Base-by-base conservation (phyloP, 2,888 invertebrate species). In the Meteorus cinctellus region DNA sequence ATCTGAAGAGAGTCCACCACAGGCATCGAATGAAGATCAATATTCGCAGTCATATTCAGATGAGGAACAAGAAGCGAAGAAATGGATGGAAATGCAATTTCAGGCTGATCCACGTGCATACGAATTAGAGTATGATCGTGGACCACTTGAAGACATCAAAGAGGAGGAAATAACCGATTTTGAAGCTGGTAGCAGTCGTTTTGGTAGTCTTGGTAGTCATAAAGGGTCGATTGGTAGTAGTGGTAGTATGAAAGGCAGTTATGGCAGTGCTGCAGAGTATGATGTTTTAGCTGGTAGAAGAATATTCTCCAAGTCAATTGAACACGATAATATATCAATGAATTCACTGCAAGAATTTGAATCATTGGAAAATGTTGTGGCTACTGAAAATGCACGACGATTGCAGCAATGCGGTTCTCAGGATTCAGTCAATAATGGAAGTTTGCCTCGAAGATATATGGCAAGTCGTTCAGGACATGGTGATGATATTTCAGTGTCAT, bases 261-360 rank as follows among this genome's bases (percentile, higher is more conserved):
- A 95, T 78, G 96, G 97, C 8, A 97, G 97, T 84, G 96, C 97
- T 1, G 98, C 98, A 0, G 98, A 98, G 86, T 97, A 96, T 82
- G 97, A 97, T 90, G 94, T 96, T 82, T 90, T 96, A 76, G 94
- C 96, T 72, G 94, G 96, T n/a, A 93, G 95, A 85, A 94, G 95
- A 85, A 96, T 95, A 89, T 95, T 96, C 84, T 93, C 94, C 4
- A 94, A 94, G 81, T 92, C 93, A 82, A 94, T 95, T n/a, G 97
- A 98, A 82, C 95, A 96, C 86, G 98, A 98, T 87, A 97, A 97
- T 87, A 92, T 97, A 60, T 98, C 98, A 0, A 94, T 98, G 89
- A 96, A 95, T 80, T 98, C 98, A 6, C 91, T 98, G 77, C 97
- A 97, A 90, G 98, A 98, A 88, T 98, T 98, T 91, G 98, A 98